Conservation (phyloP, 1,140 invertebrate species). For the Formica exsecta region DNA sequence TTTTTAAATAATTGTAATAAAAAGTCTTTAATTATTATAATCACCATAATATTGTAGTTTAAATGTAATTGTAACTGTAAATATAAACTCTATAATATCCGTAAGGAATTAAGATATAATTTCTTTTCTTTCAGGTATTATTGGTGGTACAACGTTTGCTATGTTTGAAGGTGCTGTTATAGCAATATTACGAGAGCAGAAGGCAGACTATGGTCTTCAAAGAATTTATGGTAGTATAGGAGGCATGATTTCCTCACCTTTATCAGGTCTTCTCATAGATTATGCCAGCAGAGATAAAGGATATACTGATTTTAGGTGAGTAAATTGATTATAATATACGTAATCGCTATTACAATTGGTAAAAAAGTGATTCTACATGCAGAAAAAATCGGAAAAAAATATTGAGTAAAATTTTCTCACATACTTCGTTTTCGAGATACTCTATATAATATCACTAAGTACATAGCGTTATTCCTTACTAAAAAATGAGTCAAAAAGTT, state of each 20-base stretch:
- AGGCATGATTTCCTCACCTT: constrained; percentile 92
- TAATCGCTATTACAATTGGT: neutral
- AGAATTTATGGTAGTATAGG: constrained; percentile 92
- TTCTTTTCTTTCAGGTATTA: constrained; percentile 83
- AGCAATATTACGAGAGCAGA: constrained; percentile 91
- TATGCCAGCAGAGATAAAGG: constrained; percentile 88
- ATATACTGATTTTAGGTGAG: constrained; percentile 91
- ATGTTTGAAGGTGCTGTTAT: constrained; percentile 95
- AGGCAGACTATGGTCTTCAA: constrained; percentile 93
- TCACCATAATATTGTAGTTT: neutral
- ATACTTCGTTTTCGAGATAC: neutral
- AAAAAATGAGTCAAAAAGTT: too few relatives aligned
- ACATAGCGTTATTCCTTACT: too few relatives aligned
- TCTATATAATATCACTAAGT: neutral
- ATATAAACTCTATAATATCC: neutral
- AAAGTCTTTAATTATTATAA: neutral
- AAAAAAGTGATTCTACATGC: neutral
- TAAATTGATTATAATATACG: neutral
- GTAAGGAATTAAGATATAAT: neutral
- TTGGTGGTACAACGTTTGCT: constrained; percentile 91
- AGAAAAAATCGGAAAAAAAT: neutral
- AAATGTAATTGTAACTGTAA: neutral
- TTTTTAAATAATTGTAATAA: neutral
- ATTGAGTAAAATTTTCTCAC: neutral
- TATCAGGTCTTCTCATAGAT: constrained; percentile 92